These are phyloP conservation scores for Tamias sibiricus DNA, from an alignment of 2,113 vertebrate genomes.

Conservation along the genomic window DNA sequence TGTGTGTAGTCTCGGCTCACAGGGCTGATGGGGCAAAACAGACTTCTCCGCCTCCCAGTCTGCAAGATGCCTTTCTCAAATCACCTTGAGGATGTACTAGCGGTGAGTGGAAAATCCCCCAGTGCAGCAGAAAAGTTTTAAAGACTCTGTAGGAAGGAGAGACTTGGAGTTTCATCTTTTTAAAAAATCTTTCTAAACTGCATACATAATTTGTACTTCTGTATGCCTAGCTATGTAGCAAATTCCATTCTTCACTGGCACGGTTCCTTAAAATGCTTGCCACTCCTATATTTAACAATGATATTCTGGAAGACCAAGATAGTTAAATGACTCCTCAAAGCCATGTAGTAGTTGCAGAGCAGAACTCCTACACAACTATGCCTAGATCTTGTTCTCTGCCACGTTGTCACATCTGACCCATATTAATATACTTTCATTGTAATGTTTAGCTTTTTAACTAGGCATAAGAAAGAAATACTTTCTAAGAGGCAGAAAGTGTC, in stretches of 20 bases:
- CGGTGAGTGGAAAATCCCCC: conserved; percentile 33
- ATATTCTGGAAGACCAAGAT: neutral
- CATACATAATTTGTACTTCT: neutral
- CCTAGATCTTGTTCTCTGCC: no score
- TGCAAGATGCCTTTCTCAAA: conserved; percentile 66
- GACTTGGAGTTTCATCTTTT: neutral
- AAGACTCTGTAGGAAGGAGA: neutral
- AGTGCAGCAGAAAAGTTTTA: neutral
- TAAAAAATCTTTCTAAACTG: conserved; percentile 12
- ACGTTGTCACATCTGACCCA: neutral
- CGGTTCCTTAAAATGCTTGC: neutral
- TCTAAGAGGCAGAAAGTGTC: neutral
- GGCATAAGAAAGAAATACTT: neutral
- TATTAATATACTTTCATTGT: neutral
- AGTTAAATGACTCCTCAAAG: neutral
- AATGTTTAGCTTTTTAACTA: neutral
- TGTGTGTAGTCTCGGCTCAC: neutral
- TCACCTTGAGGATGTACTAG: conserved; percentile 78
- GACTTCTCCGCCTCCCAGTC: neutral
- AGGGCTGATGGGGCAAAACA: conserved; percentile 23
- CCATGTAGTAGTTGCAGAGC: fast-evolving
- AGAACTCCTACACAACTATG: fast-evolving
- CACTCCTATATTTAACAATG: neutral
- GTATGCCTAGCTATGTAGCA: neutral
- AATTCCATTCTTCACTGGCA: neutral